Base-by-base conservation (phyloP, 2,113 vertebrate genomes). In the Saguinus imperator region DNA sequence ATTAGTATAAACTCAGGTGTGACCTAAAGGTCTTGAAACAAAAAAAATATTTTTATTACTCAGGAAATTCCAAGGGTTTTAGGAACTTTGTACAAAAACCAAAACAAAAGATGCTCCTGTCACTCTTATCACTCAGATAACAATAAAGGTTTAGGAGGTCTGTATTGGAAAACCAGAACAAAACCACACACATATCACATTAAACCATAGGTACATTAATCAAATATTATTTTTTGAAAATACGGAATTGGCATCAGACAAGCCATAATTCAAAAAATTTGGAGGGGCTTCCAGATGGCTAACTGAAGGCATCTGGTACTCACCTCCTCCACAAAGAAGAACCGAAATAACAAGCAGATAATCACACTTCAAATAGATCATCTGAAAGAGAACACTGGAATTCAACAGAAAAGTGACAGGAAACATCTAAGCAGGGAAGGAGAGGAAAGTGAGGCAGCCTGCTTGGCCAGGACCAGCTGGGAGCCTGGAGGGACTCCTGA, bases 211-310 rank as follows among this genome's bases (percentile, higher is more conserved):
- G 23, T 35, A 68, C 80, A 37, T 14, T 70, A 87, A 64, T 75
- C 72, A 76, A 89, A 66, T 25, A 80, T 84, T 66, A 88, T 50
- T 40, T 92, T 64, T 91, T 87, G 18, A 92, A 92, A 84, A 20
- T 86, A 48, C 17, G 92, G 50, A 66, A 73, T 90, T n/a, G 2
- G 7, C 35, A 94, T 64, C 5, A 87, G 37, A 7, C 21, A 81
- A 95, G 94, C 18, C 89, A 84, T 84, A 90, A 68, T 89, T 89
- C 43, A 76, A 95, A 89, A 52, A 76, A 77, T 48, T 5, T 77
- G 43, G 75, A 77, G 27, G 75, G 43, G 43, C 75, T 77, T 77
- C 43, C 75, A 77, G 75, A 48, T 77, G 75, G 75, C 75, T 77
- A 77, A 48, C 43, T 48, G 45, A 48, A 48, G 45, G 43, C 75